Evolutionary conservation across 2,113 vertebrate species (phyloP).

Genomic region (Dendropsophus ebraccatus): DNA sequence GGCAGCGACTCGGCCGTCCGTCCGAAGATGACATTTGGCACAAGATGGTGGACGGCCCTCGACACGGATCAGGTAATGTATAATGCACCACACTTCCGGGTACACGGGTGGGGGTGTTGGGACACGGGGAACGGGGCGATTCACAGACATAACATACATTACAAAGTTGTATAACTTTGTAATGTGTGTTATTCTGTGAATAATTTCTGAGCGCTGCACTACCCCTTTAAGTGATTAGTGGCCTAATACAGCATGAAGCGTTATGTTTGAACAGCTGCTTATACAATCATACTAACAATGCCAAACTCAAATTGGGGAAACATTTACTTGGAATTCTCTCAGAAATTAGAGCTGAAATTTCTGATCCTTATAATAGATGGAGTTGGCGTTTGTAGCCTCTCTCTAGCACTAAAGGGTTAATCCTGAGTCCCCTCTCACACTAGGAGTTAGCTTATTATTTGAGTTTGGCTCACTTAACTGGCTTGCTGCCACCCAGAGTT

Average conservation of each 20-base stretch:
- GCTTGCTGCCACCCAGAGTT: neutral
- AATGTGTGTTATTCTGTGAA: too few species aligned
- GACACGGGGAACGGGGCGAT: too few species aligned
- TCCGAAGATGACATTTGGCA: too few species aligned
- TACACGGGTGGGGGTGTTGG: too few species aligned
- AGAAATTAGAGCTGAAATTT: constrained; percentile 48
- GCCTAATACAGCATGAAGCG: constrained; percentile 14
- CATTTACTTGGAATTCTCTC: constrained; percentile 44
- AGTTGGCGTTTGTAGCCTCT: constrained; percentile 9
- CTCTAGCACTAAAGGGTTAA: constrained; percentile 33
- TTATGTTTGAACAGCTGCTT: constrained; percentile 41
- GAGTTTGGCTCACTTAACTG: neutral
- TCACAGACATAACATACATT: too few species aligned
- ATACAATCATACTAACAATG: constrained; percentile 8
- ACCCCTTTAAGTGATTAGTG: constrained; percentile 19
- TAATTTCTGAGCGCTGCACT: too few species aligned
- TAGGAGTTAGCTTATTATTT: constrained; percentile 13
- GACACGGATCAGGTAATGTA: too few species aligned
- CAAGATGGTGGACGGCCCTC: too few species aligned
- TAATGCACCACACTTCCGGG: too few species aligned
- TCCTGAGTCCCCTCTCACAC: neutral
- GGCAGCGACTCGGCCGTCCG: too few species aligned
- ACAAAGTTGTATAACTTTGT: too few species aligned
- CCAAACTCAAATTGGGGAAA: constrained; percentile 31
- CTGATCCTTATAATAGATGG: constrained; percentile 21